Evolutionary conservation across 2,888 invertebrate species (phyloP), one percentile per base, ranked within the genome.

Genomic region (Thera obeliscata): DNA sequence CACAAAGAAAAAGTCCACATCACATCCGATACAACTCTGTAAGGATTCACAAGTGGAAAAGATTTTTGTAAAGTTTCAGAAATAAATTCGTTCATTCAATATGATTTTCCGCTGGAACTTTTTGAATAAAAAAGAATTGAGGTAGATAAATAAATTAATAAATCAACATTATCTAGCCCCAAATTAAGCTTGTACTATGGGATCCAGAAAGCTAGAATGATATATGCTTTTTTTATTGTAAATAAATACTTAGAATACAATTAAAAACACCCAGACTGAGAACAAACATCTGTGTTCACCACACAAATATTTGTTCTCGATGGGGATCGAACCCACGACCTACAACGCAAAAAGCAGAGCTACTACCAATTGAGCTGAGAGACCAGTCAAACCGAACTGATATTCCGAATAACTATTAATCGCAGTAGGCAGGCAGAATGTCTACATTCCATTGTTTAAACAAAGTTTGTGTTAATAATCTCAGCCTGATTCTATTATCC

Each of bases 1-100:
- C 76, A 71, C 72, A 66, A 77, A 79, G 74, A 79, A 80, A 79
- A 78, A 79, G 65, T 68, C 56, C 54, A 67, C 67, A 72, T 64
- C 54, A 67, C 67, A 72, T 64, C 60, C 57, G 60, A 59, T 64
- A 60, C 64, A 57, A 61, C 66, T 65, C 64, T 70, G 49, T 61
- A 64, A 35, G 43, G 54, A 56, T 46, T 58, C 52, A 63, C 58
- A 59, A 61, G 41, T 65, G 11, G 55, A 48, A 50, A 33, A 7
- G 22, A 33, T 52, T 36, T 61, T 41, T 61, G 46, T 52, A 57
- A 56, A 60, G 60, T 65, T 61, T 36, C 35, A 52, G 6, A 11
- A 33, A 38, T 12, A 64, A 55, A 56, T 41, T 48, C n/a, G 49
- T 59, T n/a, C 55, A 49, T 49, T 9, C 48, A 50, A 41, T 52